Conservation (phyloP, 2,888 invertebrate genomes). For the Drosophila aldrichi region DNA sequence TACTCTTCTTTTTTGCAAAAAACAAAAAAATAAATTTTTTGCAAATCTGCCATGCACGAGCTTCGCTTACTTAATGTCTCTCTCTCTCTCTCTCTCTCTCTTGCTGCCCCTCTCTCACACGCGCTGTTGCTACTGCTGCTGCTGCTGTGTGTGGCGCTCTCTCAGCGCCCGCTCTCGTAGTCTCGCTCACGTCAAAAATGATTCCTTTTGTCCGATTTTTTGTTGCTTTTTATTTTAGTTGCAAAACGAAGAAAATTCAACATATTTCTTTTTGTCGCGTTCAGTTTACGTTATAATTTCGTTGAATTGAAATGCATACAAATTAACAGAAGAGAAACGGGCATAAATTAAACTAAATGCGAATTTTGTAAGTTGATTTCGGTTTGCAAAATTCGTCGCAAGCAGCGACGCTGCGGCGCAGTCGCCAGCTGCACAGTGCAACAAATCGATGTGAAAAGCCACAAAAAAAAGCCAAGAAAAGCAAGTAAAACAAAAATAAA, state of each 20-base stretch:
- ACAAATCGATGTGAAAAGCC: slow-evolving; percentile 71
- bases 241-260: slow-evolving; percentile 65
- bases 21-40: slow-evolving; percentile 25
- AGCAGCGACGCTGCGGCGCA: slow-evolving; percentile 22
- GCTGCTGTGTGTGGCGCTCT: slow-evolving; percentile 27
- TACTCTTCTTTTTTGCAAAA: slow-evolving; percentile 48
- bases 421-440: slow-evolving; percentile 63
- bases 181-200: slow-evolving; percentile 62
- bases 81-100: slow-evolving; percentile 35
- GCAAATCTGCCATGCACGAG: slow-evolving; percentile 74
- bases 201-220: slow-evolving; percentile 77
- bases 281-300: slow-evolving; percentile 60
- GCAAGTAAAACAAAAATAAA: slow-evolving; percentile 18
- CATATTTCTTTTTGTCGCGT: slow-evolving; percentile 65
- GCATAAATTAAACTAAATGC: slow-evolving; percentile 5
- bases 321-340: slow-evolving; percentile 18
- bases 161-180: slow-evolving; percentile 19
- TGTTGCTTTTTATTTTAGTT: slow-evolving; percentile 41
- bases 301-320: slow-evolving; percentile 55
- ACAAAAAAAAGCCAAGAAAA: slow-evolving; percentile 1
- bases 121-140: slow-evolving; percentile 5
- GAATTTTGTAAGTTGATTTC: slow-evolving; percentile 43
- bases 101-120: slow-evolving; percentile 34
- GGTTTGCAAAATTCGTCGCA: slow-evolving; percentile 9
- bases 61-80: slow-evolving; percentile 70